Base-by-base conservation (phyloP, 2,113 vertebrate genomes). In the Caranx ignobilis region DNA sequence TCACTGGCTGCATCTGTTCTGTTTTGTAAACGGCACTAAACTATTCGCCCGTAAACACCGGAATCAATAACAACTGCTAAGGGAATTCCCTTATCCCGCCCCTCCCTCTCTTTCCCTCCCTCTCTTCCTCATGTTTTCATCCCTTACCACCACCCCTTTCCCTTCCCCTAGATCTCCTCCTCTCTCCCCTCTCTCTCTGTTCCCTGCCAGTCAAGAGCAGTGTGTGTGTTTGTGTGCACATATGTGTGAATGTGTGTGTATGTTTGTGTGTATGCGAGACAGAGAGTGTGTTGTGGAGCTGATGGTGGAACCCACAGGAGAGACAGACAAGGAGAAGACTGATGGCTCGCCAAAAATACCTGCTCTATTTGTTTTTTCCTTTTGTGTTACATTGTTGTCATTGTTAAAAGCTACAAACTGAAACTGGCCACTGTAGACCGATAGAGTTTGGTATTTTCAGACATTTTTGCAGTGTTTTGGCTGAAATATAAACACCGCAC, bases 1-100 rank as follows among this genome's bases (percentile, higher is more conserved):
- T 96, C 96, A 96, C 96, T 92, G 96, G 97, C 96, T 97, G 96
- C 98, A 98, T 99, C 97, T 98, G 97, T 96, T 99, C 96, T 96
- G 96, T 96, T 97, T 98, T 96, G 96, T 97, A 97, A 98, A 97
- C 94, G 95, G 95, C 95, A 96, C 95, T 99, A 97, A 97, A 97
- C 97, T 97, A 96, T 96, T 95, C 93, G 95, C 95, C 82, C 65
- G 95, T 97, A 97, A 98, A 97, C 93, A 96, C 93, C 94, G 95
- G 95, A 97, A 98, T 98, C 96, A 98, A 96, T 97, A 98, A 98
- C 96, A 98, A 98, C 97, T 96, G 96, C 96, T 97, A 92, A 91
- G 96, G 96, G 97, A 96, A 96, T 98, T 97, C 94, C 94, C 93
- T 93, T 92, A 94, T 95, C 95, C 95, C 93, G 79, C 89, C 89